Evolutionary conservation across 2,888 invertebrate species (phyloP).

Genomic region (Ceraclea dissimilis): DNA sequence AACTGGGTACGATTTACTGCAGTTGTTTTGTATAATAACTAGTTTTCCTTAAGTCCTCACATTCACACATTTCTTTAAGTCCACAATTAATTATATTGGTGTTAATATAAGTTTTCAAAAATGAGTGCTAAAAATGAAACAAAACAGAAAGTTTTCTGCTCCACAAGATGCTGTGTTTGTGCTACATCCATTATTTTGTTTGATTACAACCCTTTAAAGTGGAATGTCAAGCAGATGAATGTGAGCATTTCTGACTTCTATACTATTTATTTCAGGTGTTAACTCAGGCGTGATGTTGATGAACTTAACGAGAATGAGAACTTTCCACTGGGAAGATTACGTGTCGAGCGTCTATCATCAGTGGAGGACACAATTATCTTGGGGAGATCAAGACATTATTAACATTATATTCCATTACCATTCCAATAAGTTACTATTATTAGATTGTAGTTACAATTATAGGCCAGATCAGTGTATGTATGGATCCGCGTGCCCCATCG

Average conservation of each 20-base stretch:
- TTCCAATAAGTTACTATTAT: constrained; percentile 66
- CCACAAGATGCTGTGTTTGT: too few relatives aligned
- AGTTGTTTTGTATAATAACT: constrained; percentile 20
- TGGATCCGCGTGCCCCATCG: constrained; percentile 74
- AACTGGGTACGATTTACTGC: constrained; percentile 62
- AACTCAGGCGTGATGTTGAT: constrained; percentile 98
- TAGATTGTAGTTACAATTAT: constrained; percentile 85
- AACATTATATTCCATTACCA: constrained; percentile 84
- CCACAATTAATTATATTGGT: too few relatives aligned
- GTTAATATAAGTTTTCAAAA: too few relatives aligned
- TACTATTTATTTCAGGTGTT: constrained; percentile 57
- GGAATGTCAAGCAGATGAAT: too few relatives aligned
- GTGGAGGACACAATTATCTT: constrained; percentile 80
- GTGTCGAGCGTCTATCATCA: constrained; percentile 77
- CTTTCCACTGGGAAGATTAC: constrained; percentile 78
- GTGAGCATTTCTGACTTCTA: too few relatives aligned
- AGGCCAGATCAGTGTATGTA: constrained; percentile 96
- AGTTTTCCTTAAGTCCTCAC: too few relatives aligned
- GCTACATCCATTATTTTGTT: too few relatives aligned
- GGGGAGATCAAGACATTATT: constrained; percentile 95
- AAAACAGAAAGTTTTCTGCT: too few relatives aligned
- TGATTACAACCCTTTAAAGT: too few relatives aligned
- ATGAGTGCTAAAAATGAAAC: too few relatives aligned
- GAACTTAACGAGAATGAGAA: constrained; percentile 88
- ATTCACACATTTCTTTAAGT: too few relatives aligned